phyloP scores from a whole-genome alignment of 2,113 vertebrate species.

The Abramis brama region DNA sequence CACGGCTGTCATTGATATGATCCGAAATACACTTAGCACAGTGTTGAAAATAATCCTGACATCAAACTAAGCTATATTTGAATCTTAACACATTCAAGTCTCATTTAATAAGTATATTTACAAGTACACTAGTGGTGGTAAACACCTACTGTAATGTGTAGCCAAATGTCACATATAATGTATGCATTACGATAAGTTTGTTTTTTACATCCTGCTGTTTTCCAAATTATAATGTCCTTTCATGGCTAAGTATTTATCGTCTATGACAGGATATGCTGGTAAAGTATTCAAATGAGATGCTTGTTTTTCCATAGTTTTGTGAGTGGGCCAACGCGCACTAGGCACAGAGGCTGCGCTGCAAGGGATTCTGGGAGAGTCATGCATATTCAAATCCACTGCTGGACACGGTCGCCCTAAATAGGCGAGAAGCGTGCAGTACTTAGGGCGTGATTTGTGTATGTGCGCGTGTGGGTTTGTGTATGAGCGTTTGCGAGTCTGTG shows the following conservation, averaged over 20 bases:
- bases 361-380: conserved; percentile 76
- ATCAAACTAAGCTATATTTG: background rate
- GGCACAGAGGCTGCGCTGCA: conserved; percentile 66
- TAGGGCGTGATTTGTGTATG: conserved; percentile 41
- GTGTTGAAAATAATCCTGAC: conserved; percentile 23
- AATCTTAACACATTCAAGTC: conserved; percentile 35
- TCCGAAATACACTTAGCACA: background rate
- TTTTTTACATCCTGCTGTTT: conserved; percentile 53
- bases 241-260: conserved; percentile 67
- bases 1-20: conserved; percentile 29
- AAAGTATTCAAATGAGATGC: conserved; percentile 79
- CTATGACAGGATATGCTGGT: conserved; percentile 67
- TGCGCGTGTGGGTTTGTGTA: conserved; percentile 28
- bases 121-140: conserved; percentile 42
- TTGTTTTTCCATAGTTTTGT: conserved; percentile 64
- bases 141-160: conserved; percentile 46
- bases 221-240: conserved; percentile 58
- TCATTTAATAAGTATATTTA: conserved; percentile 41
- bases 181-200: conserved; percentile 39
- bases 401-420: conserved; percentile 80
- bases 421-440: conserved; percentile 72
- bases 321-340: conserved; percentile 59
- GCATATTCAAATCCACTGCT: conserved; percentile 82
- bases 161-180: conserved; percentile 44
- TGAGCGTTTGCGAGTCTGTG: conserved; percentile 50